phyloP scores from a whole-genome alignment of 2,113 vertebrate genomes.

The Alligator sinensis region DNA sequence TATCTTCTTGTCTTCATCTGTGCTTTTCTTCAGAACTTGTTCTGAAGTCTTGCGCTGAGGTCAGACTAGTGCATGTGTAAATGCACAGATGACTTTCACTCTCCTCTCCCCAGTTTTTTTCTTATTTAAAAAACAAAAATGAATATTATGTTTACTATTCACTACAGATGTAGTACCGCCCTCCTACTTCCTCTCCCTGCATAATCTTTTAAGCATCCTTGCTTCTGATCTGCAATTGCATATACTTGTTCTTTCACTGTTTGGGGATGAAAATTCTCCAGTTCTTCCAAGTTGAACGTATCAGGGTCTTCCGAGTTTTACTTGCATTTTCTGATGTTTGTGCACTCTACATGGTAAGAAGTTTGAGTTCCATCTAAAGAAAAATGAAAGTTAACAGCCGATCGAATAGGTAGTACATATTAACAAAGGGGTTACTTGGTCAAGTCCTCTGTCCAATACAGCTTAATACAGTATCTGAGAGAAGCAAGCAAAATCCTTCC shows the following conservation, averaged over 20 bases:
- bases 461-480: no score
- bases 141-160: not conserved
- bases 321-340: not conserved
- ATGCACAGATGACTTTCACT: not conserved
- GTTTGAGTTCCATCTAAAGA: not conserved
- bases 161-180: no score
- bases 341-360: not conserved
- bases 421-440: no score
- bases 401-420: no score
- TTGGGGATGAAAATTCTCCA: not conserved
- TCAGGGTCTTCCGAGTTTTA: not conserved
- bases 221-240: not conserved
- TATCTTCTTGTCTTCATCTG: not conserved
- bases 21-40: constrained; percentile 2
- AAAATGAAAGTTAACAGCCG: not conserved
- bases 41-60: not conserved
- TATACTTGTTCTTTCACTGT: not conserved
- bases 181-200: no score
- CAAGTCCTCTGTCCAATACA: no score
- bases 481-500: no score
- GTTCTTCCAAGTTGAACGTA: not conserved
- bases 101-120: accelerated
- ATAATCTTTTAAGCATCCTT: not conserved
- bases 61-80: not conserved
- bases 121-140: not conserved